phyloP scores from a whole-genome alignment of 2,888 invertebrate species.

The Mesoligia furuncula region DNA sequence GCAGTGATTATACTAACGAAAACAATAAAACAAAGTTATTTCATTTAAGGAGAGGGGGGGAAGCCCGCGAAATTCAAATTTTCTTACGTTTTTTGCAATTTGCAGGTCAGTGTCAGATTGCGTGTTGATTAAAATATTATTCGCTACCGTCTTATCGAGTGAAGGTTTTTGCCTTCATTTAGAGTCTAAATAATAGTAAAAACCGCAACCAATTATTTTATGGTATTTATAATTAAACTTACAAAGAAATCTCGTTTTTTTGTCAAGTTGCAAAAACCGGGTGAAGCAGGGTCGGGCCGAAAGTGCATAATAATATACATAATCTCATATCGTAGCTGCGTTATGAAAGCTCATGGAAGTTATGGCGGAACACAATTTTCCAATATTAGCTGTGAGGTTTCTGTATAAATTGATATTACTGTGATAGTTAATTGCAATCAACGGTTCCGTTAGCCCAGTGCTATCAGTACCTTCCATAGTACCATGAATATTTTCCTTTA shows the following conservation, averaged over 20 bases:
- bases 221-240: too few species aligned
- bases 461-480: not conserved
- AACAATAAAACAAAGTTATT: too few species aligned
- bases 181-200: too few species aligned
- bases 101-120: too few species aligned
- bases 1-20: too few species aligned
- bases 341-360: slow-evolving; percentile 34
- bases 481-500: not conserved
- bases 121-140: too few species aligned
- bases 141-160: too few species aligned
- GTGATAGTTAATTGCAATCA: slow-evolving; percentile 16
- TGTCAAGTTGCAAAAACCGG: not conserved
- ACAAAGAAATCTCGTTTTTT: not conserved
- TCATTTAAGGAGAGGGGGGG: too few species aligned
- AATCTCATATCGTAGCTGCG: slow-evolving; percentile 3
- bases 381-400: slow-evolving; percentile 27
- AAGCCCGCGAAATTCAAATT: too few species aligned
- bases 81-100: too few species aligned
- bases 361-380: slow-evolving; percentile 18
- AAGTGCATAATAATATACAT: not conserved
- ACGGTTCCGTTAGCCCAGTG: not conserved
- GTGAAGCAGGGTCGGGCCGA: not conserved
- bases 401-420: slow-evolving; percentile 17
- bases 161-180: too few species aligned
- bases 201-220: too few species aligned